phyloP scores from a whole-genome alignment of 2,797 vertebrate genomes.

The Manis pentadactyla region DNA sequence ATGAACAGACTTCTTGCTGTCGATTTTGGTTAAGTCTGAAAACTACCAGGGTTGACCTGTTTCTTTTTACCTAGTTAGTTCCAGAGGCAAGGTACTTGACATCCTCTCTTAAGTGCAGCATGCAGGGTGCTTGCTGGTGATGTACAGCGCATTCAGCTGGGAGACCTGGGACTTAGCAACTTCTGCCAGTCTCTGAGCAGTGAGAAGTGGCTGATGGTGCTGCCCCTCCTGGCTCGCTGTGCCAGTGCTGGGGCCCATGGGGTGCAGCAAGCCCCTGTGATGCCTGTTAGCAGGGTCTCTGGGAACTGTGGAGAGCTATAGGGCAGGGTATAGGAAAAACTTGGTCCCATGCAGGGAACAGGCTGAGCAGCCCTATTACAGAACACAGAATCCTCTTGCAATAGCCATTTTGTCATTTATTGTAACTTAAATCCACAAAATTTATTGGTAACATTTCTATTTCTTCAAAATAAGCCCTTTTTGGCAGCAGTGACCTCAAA shows the following conservation, averaged over 20 bases:
- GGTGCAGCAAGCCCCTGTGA: neutral
- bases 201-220: neutral
- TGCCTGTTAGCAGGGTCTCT: neutral
- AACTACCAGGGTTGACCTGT: neutral
- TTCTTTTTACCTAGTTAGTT: neutral
- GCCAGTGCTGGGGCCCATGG: too few species aligned
- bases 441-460: conserved; percentile 11
- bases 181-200: too few species aligned
- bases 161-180: neutral
- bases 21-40: neutral
- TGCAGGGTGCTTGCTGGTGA: neutral
- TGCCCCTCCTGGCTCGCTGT: neutral
- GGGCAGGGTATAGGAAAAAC: neutral
- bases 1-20: neutral
- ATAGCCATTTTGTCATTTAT: neutral
- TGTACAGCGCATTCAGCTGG: neutral
- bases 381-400: neutral
- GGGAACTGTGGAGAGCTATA: neutral
- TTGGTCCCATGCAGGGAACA: neutral
- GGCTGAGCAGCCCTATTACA: neutral
- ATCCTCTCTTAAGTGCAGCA: neutral
- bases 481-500: neutral
- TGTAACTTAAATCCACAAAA: neutral
- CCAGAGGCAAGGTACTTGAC: neutral
- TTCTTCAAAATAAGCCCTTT: conserved; percentile 45